A percentile compares a stretch with the other conserved stretches of the same genome.
phyloP scores from a whole-genome alignment of 2,113 vertebrate species.

The Carassius carassius region DNA sequence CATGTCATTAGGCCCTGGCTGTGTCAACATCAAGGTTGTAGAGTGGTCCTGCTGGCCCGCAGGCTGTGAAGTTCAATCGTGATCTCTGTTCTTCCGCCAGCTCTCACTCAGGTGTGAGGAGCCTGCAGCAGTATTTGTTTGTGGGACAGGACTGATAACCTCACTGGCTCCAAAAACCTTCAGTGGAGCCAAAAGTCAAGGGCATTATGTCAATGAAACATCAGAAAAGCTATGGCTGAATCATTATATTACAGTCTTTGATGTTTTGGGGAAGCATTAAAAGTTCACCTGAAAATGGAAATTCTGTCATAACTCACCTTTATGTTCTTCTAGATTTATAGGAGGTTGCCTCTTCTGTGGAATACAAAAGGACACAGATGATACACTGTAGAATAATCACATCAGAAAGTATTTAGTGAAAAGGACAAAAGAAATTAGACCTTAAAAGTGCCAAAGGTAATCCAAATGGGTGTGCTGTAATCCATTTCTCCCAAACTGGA shows the following conservation, averaged over 20 bases:
- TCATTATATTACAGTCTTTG: background rate
- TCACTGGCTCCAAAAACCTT: conserved; percentile 54
- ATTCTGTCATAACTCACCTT: background rate
- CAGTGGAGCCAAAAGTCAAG: conserved; percentile 50
- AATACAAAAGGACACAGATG: background rate
- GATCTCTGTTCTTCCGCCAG: conserved; percentile 48
- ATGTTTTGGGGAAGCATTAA: background rate
- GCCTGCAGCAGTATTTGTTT: conserved; percentile 43
- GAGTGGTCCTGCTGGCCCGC: conserved; percentile 57
- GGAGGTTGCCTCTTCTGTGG: background rate
- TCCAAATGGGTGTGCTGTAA: no score
- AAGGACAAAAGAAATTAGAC: background rate
- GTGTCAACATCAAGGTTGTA: conserved; percentile 66
- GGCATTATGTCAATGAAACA: conserved; percentile 3
- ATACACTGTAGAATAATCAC: background rate
- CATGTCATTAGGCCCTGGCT: conserved; percentile 63
- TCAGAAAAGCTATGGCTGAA: background rate
- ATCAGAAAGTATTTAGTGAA: background rate
- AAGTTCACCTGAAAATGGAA: background rate
- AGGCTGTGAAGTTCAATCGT: conserved; percentile 42
- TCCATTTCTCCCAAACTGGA: no score
- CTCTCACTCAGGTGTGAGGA: conserved; percentile 44
- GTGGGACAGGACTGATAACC: conserved; percentile 50
- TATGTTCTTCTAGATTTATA: background rate
- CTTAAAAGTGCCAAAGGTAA: no score